Percentiles rank a stretch among this genome's conserved stretches.
These are phyloP conservation scores for Gulo gulo DNA, from an alignment of 2,113 vertebrate genomes.

Conservation along the genomic window DNA sequence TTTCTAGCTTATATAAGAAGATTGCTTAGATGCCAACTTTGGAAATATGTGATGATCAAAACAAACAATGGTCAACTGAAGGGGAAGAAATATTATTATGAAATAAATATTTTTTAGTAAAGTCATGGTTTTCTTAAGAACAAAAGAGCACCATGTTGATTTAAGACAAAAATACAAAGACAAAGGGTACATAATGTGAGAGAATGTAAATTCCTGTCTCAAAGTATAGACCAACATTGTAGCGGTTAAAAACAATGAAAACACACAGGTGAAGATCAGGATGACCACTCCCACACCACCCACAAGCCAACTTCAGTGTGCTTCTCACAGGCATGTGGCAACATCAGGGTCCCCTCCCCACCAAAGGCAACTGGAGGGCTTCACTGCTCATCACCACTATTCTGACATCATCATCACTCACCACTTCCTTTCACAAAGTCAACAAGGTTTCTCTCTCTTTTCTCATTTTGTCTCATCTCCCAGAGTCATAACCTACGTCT, in stretches of 20 bases:
- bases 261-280: not conserved
- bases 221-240: not conserved
- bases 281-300: not conserved
- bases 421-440: not conserved
- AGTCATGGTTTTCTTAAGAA: not conserved
- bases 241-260: not conserved
- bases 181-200: not conserved
- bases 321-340: too few relatives aligned
- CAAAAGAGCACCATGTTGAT: not conserved
- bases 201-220: not conserved
- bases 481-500: not conserved
- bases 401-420: not conserved
- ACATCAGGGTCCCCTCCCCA: fast-evolving
- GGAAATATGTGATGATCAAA: not conserved
- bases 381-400: not conserved
- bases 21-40: not conserved
- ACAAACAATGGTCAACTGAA: not conserved
- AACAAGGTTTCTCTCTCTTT: not conserved
- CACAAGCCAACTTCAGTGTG: not conserved
- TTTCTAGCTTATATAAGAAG: not conserved
- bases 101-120: not conserved
- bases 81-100: not conserved
- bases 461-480: not conserved
- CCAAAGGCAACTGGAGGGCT: fast-evolving
- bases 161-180: not conserved